These are phyloP conservation scores for Hydroisotoma schaefferi DNA, from an alignment of 2,888 invertebrate species.

Conservation along the genomic window DNA sequence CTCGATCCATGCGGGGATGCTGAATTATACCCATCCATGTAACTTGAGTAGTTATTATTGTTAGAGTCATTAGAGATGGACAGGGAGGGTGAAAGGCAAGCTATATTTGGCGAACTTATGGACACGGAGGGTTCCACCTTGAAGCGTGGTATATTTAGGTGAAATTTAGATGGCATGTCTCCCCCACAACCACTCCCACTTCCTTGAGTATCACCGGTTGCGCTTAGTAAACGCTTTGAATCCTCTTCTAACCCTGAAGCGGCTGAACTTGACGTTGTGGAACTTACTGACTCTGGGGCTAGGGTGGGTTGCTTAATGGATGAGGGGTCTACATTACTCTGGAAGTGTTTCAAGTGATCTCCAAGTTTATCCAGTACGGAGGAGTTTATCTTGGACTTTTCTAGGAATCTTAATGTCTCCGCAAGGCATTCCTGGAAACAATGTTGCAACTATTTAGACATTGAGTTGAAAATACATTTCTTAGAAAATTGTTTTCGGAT, in stretches of 20 bases:
- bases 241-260: background rate
- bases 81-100: constrained; percentile 9
- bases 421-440: constrained; percentile 36
- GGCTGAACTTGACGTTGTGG: background rate
- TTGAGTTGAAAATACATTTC: background rate
- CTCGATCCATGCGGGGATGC: background rate
- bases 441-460: too few species aligned
- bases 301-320: background rate
- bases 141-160: constrained; percentile 8
- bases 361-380: constrained; percentile 38
- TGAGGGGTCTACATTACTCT: constrained; percentile 1
- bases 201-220: background rate
- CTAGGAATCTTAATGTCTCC: constrained; percentile 36
- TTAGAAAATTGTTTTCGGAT: too few species aligned
- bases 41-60: constrained; percentile 20
- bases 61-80: constrained; percentile 29
- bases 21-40: background rate
- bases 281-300: background rate
- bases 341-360: constrained; percentile 29
- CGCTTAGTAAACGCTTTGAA: background rate
- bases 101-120: background rate
- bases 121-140: background rate
- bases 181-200: too few species aligned
- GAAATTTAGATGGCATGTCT: background rate
- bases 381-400: constrained; percentile 37